A percentile compares a stretch with the other conserved stretches of the same genome.
These are phyloP conservation scores for Pachyrhynchus sulphureomaculatus DNA, from an alignment of 1,140 invertebrate species.

Conservation along the genomic window DNA sequence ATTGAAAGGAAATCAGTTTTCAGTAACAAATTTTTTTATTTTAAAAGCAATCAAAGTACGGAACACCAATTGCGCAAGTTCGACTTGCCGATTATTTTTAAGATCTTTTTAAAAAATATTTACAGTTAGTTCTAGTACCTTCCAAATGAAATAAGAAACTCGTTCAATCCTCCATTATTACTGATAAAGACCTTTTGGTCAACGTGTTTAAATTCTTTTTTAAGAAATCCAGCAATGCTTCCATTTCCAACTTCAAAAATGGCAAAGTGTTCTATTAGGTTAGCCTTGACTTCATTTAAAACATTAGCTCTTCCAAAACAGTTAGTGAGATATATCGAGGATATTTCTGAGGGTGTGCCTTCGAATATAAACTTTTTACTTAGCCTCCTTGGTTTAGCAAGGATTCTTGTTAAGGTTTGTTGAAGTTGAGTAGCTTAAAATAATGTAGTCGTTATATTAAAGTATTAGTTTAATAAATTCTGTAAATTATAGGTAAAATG, in stretches of 20 bases:
- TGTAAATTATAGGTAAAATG: too few relatives aligned
- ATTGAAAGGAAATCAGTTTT: too few relatives aligned
- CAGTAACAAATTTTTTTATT: too few relatives aligned
- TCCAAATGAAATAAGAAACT: slow-evolving; percentile 3
- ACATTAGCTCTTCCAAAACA: slow-evolving; percentile 1
- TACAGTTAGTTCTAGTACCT: slow-evolving; percentile 3
- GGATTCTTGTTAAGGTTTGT: slow-evolving; percentile 3
- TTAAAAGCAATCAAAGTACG: too few relatives aligned
- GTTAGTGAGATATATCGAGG: slow-evolving; percentile 2
- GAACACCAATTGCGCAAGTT: too few relatives aligned
- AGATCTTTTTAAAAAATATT: background rate
- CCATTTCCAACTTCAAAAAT: slow-evolving; percentile 14
- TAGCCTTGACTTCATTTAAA: background rate
- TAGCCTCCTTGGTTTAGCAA: slow-evolving; percentile 2
- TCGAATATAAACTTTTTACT: slow-evolving; percentile 19
- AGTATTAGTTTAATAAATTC: too few relatives aligned
- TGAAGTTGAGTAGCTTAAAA: slow-evolving; percentile 4
- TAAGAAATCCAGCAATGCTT: background rate
- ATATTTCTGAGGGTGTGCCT: slow-evolving; percentile 2
- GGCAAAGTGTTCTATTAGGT: background rate
- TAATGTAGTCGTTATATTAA: background rate
- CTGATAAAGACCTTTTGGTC: background rate
- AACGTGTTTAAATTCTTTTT: background rate
- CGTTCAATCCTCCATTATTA: background rate
- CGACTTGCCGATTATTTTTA: too few relatives aligned